A percentile compares a stretch with the other conserved stretches of the same genome.
These are phyloP conservation scores for Chelonoidis abingdonii DNA, from an alignment of 2,113 vertebrate genomes.

Conservation along the genomic window DNA sequence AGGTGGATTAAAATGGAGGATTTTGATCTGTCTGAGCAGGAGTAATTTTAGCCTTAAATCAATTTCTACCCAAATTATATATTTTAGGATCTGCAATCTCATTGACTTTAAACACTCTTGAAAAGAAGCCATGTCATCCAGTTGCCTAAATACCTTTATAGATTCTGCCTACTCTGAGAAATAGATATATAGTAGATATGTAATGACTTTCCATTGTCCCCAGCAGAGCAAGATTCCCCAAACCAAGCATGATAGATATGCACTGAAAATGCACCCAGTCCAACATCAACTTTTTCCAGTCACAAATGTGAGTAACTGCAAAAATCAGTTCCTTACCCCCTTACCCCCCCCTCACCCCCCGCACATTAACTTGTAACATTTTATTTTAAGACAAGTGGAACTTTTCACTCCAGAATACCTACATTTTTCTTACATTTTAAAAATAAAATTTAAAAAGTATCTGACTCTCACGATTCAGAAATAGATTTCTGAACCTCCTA, in stretches of 20 bases:
- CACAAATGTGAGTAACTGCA: neutral
- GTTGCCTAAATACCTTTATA: neutral
- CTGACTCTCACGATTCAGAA: neutral
- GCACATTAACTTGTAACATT: neutral
- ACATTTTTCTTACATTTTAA: neutral
- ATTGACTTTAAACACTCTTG: neutral
- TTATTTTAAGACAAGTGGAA: neutral
- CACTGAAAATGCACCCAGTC: neutral
- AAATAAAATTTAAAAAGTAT: neutral
- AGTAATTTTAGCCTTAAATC: neutral
- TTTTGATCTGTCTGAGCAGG: neutral
- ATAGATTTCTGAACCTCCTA: neutral
- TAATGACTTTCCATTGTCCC: fast-evolving
- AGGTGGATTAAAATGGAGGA: neutral
- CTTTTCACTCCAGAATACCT: neutral
- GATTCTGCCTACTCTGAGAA: neutral
- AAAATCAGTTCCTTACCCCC: neutral
- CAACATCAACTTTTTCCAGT: neutral
- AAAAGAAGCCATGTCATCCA: neutral
- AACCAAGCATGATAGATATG: neutral
- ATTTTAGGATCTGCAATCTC: neutral
- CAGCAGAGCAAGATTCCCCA: neutral
- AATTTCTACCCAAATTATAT: fast-evolving
- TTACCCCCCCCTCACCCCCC: no score
- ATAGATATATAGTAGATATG: no score